These are phyloP conservation scores for Gallinago stenura DNA, from an alignment of 2,797 vertebrate species.

Conservation along the genomic window DNA sequence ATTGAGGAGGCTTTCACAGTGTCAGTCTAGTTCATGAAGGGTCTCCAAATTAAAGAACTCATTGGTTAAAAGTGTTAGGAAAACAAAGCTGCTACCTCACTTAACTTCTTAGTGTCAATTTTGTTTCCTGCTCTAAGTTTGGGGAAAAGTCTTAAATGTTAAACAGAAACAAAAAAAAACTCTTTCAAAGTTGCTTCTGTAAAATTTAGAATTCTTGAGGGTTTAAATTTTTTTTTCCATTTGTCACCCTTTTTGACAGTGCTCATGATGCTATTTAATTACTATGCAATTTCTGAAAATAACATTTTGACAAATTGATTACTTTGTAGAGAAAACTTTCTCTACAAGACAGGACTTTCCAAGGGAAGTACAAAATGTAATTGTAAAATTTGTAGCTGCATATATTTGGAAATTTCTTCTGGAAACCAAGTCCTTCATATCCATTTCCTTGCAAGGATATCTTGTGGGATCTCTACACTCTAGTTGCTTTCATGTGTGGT, in stretches of 20 bases:
- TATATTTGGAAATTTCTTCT: background rate
- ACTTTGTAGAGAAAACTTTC: background rate
- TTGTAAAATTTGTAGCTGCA: background rate
- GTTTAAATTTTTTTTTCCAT: background rate
- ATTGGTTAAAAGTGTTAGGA: background rate
- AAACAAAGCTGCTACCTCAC: background rate
- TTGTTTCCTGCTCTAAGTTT: background rate
- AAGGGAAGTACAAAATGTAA: background rate
- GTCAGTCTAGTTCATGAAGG: background rate
- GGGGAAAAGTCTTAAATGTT: background rate
- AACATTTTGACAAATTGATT: background rate
- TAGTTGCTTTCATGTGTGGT: background rate
- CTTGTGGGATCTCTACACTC: background rate
- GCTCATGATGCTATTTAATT: background rate
- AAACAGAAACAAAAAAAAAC: background rate
- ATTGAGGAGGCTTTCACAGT: background rate
- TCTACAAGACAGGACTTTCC: background rate
- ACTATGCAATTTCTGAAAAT: background rate
- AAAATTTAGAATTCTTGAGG: background rate
- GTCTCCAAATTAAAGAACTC: background rate
- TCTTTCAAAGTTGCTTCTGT: background rate
- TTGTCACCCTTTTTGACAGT: background rate
- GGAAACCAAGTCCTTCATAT: background rate
- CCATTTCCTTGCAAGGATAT: background rate
- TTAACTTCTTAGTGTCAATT: background rate